Evolutionary conservation across 1,140 invertebrate genomes (phyloP).

Genomic region (Gryon sp.): DNA sequence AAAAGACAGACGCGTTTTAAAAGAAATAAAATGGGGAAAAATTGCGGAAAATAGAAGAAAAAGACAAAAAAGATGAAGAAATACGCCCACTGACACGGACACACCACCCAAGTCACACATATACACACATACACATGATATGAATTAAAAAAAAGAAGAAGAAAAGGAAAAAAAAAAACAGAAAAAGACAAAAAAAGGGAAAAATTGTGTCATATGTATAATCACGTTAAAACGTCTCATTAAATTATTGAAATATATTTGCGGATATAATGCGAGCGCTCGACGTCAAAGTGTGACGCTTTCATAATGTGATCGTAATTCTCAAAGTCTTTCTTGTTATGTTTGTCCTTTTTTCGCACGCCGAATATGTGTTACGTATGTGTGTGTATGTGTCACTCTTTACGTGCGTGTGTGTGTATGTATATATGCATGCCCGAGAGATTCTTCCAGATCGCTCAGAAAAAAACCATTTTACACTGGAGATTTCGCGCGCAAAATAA

Average conservation of each 20-base stretch:
- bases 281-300: slow-evolving; percentile 64
- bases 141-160: slow-evolving; percentile 15
- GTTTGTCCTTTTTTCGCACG: slow-evolving; percentile 55
- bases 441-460: slow-evolving; percentile 33
- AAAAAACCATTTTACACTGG: slow-evolving; percentile 19
- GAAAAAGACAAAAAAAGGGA: slow-evolving; percentile 15
- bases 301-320: slow-evolving; percentile 71
- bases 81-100: not conserved
- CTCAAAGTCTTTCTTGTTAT: slow-evolving; percentile 66
- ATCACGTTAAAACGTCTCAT: slow-evolving; percentile 75
- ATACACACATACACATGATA: slow-evolving; percentile 12
- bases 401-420: slow-evolving; percentile 21
- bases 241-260: slow-evolving; percentile 72
- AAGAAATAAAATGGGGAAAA: slow-evolving; percentile 14
- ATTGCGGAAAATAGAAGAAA: not conserved
- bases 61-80: not conserved
- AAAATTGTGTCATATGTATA: slow-evolving; percentile 73
- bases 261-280: slow-evolving; percentile 64
- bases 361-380: no score
- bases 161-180: slow-evolving; percentile 13
- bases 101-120: slow-evolving; percentile 12
- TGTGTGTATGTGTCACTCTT: slow-evolving; percentile 20
- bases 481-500: slow-evolving; percentile 25
- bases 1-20: slow-evolving; percentile 27
- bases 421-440: slow-evolving; percentile 33